A percentile compares a stretch with the other conserved stretches of the same genome.
phyloP scores from a whole-genome alignment of 1,140 invertebrate genomes.

The Trichoplusia ni region DNA sequence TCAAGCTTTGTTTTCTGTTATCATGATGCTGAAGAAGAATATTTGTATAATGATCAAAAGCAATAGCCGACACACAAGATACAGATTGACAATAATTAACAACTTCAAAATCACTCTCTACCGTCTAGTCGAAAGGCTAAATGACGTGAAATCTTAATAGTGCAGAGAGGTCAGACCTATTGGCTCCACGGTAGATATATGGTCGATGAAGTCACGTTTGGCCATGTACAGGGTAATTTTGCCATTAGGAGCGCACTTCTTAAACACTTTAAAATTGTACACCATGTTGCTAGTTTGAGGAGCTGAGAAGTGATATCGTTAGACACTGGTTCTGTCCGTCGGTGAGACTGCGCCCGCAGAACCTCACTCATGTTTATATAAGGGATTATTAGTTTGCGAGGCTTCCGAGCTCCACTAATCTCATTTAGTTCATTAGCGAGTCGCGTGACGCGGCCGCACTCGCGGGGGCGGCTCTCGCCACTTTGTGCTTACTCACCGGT shows the following conservation, averaged over 20 bases:
- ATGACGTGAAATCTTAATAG: no score
- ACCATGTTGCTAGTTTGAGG: conserved; percentile 85
- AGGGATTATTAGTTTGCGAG: conserved; percentile 61
- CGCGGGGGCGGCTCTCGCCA: not conserved
- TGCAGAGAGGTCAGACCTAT: conserved; percentile 86
- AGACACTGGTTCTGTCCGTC: not conserved
- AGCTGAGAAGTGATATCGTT: not conserved
- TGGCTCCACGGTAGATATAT: conserved; percentile 94
- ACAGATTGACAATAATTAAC: no score
- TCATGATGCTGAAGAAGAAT: no score
- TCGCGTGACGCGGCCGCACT: conserved; percentile 27
- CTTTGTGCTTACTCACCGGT: not conserved
- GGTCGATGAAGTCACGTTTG: conserved; percentile 98
- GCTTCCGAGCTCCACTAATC: conserved; percentile 63
- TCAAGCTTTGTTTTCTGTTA: no score
- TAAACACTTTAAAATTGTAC: conserved; percentile 95
- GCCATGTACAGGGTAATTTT: conserved; percentile 97
- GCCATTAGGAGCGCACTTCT: conserved; percentile 96
- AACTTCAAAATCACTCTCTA: no score
- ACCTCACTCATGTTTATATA: conserved; percentile 49
- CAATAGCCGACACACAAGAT: no score
- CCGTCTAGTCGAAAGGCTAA: no score
- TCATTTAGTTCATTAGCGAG: conserved; percentile 52
- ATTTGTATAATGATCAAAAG: no score
- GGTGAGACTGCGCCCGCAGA: not conserved